Evolutionary conservation across 2,113 vertebrate species (phyloP), one percentile per base, ranked within the genome.

Genomic region (Poicephalus meyeri): DNA sequence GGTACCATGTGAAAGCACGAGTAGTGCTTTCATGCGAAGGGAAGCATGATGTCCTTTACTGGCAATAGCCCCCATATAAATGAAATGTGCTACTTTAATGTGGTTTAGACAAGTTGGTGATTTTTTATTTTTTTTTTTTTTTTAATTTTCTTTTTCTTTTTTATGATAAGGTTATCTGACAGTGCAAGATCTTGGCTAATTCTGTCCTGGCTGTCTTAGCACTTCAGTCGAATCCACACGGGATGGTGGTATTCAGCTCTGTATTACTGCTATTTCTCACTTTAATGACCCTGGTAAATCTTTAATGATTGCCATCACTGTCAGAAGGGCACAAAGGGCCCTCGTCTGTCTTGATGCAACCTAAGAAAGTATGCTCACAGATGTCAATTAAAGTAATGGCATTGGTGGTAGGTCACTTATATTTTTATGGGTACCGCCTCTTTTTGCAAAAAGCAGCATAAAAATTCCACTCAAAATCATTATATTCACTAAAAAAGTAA

Each of bases 311-410:
- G 77, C 88, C 76, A 84, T 93, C 91, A 26, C 70, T 95, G 91
- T 91, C 91, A 97, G 91, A 72, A 97, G 91, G 85, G 81, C 95
- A 94, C 80, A 88, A 82, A 97, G 87, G 86, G 33, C 19, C 71
- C 50, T 91, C 69, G 1, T 96, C 49, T 95, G 52, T 96, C 85
- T 92, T 79, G 76, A 84, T 96, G 90, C 69, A 76, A 28, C 84
- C 69, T 68, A 78, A 85, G 68, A 94, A 95, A 96, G 68, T 72
- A 88, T 37, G 24, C 64, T 55, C 41, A 63, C 39, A 90, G 82
- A 96, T 95, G 81, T 96, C 95, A 93, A 86, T 92, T 95, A 88
- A 97, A 97, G 96, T 96, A 96, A 95, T 70, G 79, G 65, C 41
- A 49, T 21, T 89, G 76, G 35, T 61, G 68, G 66, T 65, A 72